Base-by-base conservation (phyloP, 2,797 vertebrate genomes). In the Sebastiscus tertius region DNA sequence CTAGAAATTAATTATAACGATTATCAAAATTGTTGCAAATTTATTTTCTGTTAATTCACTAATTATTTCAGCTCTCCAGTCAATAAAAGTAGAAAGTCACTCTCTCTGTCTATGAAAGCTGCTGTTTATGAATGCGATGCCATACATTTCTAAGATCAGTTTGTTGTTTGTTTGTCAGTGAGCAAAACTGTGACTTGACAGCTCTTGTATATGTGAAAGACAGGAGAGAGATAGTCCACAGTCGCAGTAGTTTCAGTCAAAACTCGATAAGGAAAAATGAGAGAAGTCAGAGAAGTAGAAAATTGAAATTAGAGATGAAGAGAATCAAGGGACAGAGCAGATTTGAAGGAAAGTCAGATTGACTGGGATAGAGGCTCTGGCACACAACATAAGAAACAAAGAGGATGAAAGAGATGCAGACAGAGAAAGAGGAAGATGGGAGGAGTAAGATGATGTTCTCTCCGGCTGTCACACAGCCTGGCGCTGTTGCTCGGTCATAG, bases 401-500 rank as follows among this genome's bases (percentile, higher is more conserved):
- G 59, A 74, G 65, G 56, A 82, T 85, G 79, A 86, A 70, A 60
- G 76, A 39, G 33, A 84, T 27, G 74, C 9, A 58, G 49, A 75
- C 29, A 31, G 24, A 67, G 27, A 27, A 29, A 52, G 33, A 67
- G 36, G 72, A 34, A 39, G 72, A 77, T 70, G 62, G 66, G 55
- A 22, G 46, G 66, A 79, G 78, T 55, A 27, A 79, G 81, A 90
- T 68, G 82, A 84, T 82, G 86, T 75, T 87, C 76, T 82, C 79
- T 65, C 42, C 72, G 77, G 34, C 88, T 89, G 90, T 89, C 84
- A 86, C 82, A 87, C 83, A 88, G 72, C 60, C 75, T 26, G 59
- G 70, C 67, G 73, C 65, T 79, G 87, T 83, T 89, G 88, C 80
- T 83, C 22, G n/a, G 85, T 86, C 89, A 82, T 79, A 81, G 80